Evolutionary conservation across 2,797 vertebrate species (phyloP), one percentile per base, ranked within the genome.

Genomic region (Semotilus atromaculatus): DNA sequence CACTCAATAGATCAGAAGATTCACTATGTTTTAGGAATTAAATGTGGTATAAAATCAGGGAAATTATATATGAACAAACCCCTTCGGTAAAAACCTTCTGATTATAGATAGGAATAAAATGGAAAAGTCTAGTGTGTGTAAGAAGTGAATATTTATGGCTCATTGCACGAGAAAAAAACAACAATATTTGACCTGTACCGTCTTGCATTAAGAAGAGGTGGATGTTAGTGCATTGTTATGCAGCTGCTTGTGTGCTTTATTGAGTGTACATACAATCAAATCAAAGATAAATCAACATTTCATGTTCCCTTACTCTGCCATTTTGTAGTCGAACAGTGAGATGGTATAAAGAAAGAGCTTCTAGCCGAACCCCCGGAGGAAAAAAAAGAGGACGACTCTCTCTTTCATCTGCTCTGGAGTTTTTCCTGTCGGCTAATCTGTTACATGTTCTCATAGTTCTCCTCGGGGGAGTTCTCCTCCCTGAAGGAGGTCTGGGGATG

Each of bases 341-440:
- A 72, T n/a, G 26, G 19, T 60, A 48, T 23, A 60, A 43, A 77
- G 36, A 58, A 58, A 51, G 29, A 36, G 21, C 74, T 83, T 83
- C 26, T 26, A 77, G 64, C 43, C 13, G 13, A 58, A 58, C 26
- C 73, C 82, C 48, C 11, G 19, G 16, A 40, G 73, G n/a, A 71
- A 55, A 64, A 67, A 62, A 64, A 70, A 68, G n/a, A 76, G 45
- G 10, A 14, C 5, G 51, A 70, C 64, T 78, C 83, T 79, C 40
- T 72, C 66, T 72, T 79, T 79, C 66, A 84, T 70, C 67, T 60
- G 23, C 67, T 79, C 55, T 64, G 29, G 58, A 84, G 83, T 64
- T 79, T 79, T 79, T 84, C 64, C 75, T 79, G 75, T 84, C 67
- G 67, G 75, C 75, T 79, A 79, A 84, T 84, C 83, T 78, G 75